A percentile compares a stretch with the other conserved stretches of the same genome.
These are phyloP conservation scores for Umimayanthus kanabou DNA, from an alignment of 92 coral and sea anemone genomes.

Conservation along the genomic window DNA sequence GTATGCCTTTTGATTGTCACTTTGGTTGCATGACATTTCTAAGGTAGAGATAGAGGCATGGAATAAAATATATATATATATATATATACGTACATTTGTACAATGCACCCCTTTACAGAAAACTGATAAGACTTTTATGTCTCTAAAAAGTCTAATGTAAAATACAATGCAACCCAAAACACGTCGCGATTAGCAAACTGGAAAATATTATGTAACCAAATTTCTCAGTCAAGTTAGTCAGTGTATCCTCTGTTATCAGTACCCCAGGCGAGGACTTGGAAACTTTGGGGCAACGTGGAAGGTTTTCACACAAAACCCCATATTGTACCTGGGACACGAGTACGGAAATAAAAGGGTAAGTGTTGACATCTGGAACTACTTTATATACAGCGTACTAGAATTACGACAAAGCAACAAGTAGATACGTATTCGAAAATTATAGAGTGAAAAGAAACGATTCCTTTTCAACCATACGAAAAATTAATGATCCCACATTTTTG, in stretches of 20 bases:
- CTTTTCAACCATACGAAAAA: neutral
- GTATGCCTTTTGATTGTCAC: neutral
- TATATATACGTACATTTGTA: too few species aligned
- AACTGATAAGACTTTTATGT: too few species aligned
- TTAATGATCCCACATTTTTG: neutral
- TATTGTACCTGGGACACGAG: constrained; percentile 82
- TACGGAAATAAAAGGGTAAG: constrained; percentile 82
- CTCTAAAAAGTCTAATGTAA: too few species aligned
- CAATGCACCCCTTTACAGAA: too few species aligned
- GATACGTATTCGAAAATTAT: too few species aligned
- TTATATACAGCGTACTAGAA: neutral
- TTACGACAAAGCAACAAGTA: neutral
- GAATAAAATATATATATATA: too few species aligned
- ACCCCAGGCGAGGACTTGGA: constrained; percentile 81
- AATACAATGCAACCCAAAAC: too few species aligned
- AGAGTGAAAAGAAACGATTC: neutral
- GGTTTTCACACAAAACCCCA: constrained; percentile 79
- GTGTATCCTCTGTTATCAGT: constrained; percentile 40
- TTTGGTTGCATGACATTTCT: neutral
- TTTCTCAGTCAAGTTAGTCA: neutral
- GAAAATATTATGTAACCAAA: neutral
- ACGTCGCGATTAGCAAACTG: too few species aligned
- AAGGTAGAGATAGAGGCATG: neutral
- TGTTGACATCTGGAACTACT: neutral
- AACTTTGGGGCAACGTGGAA: constrained; percentile 96